Evolutionary conservation across 2,113 vertebrate genomes (phyloP).

Genomic region (Poicephalus gulielmi): DNA sequence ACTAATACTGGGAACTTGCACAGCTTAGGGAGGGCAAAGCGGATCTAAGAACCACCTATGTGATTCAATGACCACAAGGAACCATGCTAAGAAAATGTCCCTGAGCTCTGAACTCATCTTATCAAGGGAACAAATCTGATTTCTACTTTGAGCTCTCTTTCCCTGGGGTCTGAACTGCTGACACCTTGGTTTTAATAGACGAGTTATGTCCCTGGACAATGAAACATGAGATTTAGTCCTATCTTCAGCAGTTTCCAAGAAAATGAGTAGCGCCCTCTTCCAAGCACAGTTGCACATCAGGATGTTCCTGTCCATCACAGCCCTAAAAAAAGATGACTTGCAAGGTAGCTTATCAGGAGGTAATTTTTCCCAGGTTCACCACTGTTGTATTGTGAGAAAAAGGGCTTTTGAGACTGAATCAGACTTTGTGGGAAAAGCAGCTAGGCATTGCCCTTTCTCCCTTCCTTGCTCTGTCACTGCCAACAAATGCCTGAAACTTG

Average conservation of each 20-base stretch:
- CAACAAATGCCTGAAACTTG: neutral
- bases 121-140: constrained; percentile 44
- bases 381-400: neutral
- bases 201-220: neutral
- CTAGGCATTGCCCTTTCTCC: neutral
- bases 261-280: neutral
- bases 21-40: neutral
- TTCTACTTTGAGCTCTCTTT: constrained; percentile 23
- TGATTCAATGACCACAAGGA: neutral
- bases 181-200: neutral
- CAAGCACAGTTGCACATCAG: neutral
- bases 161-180: neutral
- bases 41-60: neutral
- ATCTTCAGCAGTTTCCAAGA: neutral
- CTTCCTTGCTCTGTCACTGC: neutral
- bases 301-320: neutral
- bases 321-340: neutral
- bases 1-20: neutral
- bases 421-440: neutral
- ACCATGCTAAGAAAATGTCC: neutral
- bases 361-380: neutral
- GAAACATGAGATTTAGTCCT: neutral
- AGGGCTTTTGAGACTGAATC: neutral
- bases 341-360: neutral
- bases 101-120: neutral